Conservation (phyloP, 2,797 vertebrate species). For the Sternarchorhynchus goeldii region DNA sequence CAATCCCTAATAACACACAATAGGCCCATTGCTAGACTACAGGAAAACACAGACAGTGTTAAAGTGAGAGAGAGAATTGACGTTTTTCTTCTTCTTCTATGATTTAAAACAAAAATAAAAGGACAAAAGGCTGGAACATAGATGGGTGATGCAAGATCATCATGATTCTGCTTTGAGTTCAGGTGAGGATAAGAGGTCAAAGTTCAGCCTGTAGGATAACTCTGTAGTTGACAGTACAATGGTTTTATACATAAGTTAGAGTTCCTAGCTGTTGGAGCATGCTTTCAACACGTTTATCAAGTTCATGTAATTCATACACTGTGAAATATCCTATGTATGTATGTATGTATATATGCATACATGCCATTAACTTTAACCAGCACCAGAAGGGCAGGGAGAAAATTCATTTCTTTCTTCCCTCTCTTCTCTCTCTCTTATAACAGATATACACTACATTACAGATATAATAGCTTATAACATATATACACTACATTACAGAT, state of each 20-base stretch:
- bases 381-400: constrained; percentile 43
- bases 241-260: constrained; percentile 28
- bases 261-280: neutral
- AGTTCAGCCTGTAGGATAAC: constrained; percentile 49
- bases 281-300: neutral
- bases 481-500: constrained; percentile 57
- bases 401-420: constrained; percentile 72
- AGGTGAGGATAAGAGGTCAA: constrained; percentile 67
- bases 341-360: constrained; percentile 33
- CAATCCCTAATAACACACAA: neutral
- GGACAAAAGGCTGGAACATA: constrained; percentile 25
- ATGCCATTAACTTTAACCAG: constrained; percentile 55
- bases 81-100: constrained; percentile 11
- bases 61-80: constrained; percentile 57
- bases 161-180: constrained; percentile 55
- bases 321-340: constrained; percentile 11
- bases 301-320: too few species aligned
- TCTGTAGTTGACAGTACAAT: constrained; percentile 3
- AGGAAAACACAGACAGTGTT: constrained; percentile 16
- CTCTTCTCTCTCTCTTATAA: constrained; percentile 61
- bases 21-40: constrained; percentile 35
- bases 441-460: constrained; percentile 62
- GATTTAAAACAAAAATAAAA: constrained; percentile 39
- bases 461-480: constrained; percentile 60
- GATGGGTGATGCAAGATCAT: constrained; percentile 47